Evolutionary conservation across 2,113 vertebrate species (phyloP).

Genomic region (Danionella cerebrum): DNA sequence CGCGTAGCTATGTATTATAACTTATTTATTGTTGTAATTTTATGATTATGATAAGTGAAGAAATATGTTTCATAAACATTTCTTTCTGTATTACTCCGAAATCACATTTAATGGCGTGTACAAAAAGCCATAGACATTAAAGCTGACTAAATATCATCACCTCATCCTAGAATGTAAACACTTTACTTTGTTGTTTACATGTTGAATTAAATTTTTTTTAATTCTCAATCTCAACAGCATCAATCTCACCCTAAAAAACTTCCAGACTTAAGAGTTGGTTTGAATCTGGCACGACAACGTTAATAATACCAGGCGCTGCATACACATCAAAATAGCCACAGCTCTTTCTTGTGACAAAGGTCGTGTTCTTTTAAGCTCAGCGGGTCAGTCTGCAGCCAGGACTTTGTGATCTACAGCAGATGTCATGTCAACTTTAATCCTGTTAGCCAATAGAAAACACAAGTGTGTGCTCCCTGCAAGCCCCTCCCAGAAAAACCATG

Average conservation of each 20-base stretch:
- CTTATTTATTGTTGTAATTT: too few relatives aligned
- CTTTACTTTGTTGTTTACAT: too few relatives aligned
- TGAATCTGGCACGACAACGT: background rate
- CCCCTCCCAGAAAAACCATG: background rate
- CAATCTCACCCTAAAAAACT: background rate
- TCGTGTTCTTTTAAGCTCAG: background rate
- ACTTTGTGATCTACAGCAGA: slow-evolving; percentile 9
- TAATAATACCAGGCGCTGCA: background rate
- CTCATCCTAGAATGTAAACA: too few relatives aligned
- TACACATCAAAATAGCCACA: background rate
- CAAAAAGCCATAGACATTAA: too few relatives aligned
- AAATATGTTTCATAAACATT: too few relatives aligned
- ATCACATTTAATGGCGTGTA: too few relatives aligned
- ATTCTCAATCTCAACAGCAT: too few relatives aligned
- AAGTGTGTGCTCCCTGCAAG: background rate
- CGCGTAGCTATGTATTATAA: too few relatives aligned
- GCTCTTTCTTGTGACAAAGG: background rate
- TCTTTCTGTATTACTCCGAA: too few relatives aligned
- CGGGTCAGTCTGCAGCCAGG: background rate
- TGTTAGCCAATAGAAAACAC: slow-evolving; percentile 42
- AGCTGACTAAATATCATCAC: too few relatives aligned
- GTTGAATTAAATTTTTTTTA: too few relatives aligned
- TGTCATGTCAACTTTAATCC: slow-evolving; percentile 52
- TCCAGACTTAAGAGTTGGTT: background rate
- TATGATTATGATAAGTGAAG: too few relatives aligned